Conservation (phyloP, 2,113 vertebrate species). For the Poeciliopsis occidentalis region DNA sequence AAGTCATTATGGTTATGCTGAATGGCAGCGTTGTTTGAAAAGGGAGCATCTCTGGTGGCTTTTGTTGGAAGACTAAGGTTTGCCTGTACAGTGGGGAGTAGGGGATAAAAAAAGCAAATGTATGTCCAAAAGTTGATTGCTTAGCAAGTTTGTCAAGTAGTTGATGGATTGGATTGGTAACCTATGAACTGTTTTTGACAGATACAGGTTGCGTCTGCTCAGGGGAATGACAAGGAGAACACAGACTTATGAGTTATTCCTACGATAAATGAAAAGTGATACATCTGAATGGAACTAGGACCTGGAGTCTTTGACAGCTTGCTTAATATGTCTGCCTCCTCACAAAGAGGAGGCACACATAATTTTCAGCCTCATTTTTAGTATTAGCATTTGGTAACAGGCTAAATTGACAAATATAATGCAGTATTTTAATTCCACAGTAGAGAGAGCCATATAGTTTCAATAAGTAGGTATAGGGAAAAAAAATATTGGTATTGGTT, state of each 20-base stretch:
- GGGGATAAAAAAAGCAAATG: conserved; percentile 7
- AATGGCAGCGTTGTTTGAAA: conserved; percentile 31
- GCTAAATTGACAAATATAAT: too few relatives aligned
- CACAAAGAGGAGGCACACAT: not conserved
- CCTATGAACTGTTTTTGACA: not conserved
- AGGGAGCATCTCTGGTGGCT: conserved; percentile 41
- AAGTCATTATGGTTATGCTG: conserved; percentile 59
- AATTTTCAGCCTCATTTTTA: too few relatives aligned
- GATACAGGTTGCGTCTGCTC: too few relatives aligned
- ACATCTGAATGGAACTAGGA: not conserved
- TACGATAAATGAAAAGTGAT: not conserved
- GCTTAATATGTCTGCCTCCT: not conserved
- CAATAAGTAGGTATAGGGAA: too few relatives aligned
- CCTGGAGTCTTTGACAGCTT: not conserved
- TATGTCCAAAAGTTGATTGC: conserved; percentile 9
- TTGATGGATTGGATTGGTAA: not conserved
- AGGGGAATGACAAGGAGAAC: not conserved
- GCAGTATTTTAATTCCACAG: too few relatives aligned
- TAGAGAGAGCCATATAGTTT: too few relatives aligned
- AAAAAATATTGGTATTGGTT: too few relatives aligned
- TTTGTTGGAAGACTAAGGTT: conserved; percentile 36
- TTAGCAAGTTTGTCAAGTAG: conserved; percentile 2
- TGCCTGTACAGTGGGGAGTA: conserved; percentile 48
- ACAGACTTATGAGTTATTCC: not conserved
- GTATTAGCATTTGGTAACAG: too few relatives aligned